Base-by-base conservation (phyloP, 2,888 invertebrate species). In the Calameuta pallipes region DNA sequence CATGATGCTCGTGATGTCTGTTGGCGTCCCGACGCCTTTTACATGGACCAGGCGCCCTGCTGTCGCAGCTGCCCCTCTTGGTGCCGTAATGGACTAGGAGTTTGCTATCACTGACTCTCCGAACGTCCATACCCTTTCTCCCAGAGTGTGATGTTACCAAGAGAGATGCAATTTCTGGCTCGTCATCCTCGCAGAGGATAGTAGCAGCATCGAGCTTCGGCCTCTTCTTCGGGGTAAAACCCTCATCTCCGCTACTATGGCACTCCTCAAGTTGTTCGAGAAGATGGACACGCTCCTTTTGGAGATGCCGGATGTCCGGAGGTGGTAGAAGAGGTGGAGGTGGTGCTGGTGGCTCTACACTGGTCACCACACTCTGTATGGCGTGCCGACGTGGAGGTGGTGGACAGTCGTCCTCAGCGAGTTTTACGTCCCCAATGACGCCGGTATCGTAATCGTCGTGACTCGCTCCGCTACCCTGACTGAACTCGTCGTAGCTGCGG, bases 401-500 rank as follows among this genome's bases (percentile, higher is more conserved):
- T 80, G 91, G 89, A 80, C 91, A 90, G 82, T 92, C 92, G 37
- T 90, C 90, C 81, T 92, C 92, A 75, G 91, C 91, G 77, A 88
- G 79, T 80, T 89, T 89, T 73, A 87, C 86, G 41, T 88, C 90
- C 33, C 87, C 87, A 56, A 90, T 86, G 37, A 88, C 87, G 79
- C 87, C 88, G 77, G 85, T 88, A 78, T 90, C 90, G 75, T 91
- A 92, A 79, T 96, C 95, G 82, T 95, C 95, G 87, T 94, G 95
- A 37, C 94, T 94, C 4, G 94, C 94, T 36, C 93, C 94, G 80
- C 94, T 94, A 86, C 96, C 93, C 92, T 95, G 94, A 92, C 96
- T 94, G 93, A 95, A 95, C 92, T 97, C 94, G 87, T 96, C 96
- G 89, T 94, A 94, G 89, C 93, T 94, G 79, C 95, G 94, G 90